Conservation (phyloP, 2,888 invertebrate genomes). For the Thysanoteuthis rhombus region DNA sequence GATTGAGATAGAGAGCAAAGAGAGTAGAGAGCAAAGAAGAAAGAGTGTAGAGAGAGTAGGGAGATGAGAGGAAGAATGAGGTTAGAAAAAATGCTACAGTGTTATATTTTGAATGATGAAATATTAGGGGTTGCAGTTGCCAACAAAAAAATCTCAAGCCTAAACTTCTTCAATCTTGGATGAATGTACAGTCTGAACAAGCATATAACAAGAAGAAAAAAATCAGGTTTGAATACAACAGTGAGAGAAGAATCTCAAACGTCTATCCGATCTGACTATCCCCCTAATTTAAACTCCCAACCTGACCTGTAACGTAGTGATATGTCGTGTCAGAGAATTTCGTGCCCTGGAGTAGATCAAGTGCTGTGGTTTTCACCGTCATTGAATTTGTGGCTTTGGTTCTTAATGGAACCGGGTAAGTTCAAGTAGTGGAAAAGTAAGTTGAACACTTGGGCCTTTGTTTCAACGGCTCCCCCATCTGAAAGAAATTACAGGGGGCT, state of each 20-base stretch:
- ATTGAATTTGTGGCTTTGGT: neutral
- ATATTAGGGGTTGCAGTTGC: too few relatives aligned
- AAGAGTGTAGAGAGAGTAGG: too few relatives aligned
- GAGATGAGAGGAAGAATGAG: too few relatives aligned
- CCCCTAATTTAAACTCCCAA: neutral
- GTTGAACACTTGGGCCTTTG: neutral
- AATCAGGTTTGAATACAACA: neutral
- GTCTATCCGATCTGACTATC: neutral
- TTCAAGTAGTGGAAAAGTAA: neutral
- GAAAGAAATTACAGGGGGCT: neutral
- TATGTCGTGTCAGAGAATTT: neutral
- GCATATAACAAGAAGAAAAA: neutral
- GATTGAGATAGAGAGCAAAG: too few relatives aligned
- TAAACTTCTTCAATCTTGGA: neutral
- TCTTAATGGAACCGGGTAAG: neutral
- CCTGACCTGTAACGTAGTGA: neutral
- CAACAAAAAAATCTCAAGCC: too few relatives aligned
- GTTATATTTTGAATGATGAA: too few relatives aligned
- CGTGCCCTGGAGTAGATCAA: neutral
- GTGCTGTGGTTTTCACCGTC: neutral
- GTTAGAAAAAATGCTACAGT: too few relatives aligned
- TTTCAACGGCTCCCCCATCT: neutral
- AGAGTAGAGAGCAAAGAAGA: too few relatives aligned
- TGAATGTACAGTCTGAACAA: neutral
- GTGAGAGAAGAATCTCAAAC: neutral